Evolutionary conservation across 2,888 invertebrate genomes (phyloP).

Genomic region (Metellina segmentata): DNA sequence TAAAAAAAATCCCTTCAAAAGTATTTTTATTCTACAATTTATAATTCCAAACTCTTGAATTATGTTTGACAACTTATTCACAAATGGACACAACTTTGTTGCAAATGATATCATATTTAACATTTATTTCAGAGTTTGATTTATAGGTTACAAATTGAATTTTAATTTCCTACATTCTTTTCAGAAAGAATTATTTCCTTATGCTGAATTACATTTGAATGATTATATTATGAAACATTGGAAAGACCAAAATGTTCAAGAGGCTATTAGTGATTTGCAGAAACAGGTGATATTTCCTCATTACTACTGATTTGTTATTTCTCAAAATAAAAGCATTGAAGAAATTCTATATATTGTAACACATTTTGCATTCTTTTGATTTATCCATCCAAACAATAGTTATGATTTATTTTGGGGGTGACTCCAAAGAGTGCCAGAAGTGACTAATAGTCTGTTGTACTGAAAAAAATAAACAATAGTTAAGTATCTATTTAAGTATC

Average conservation of each 20-base stretch:
- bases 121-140: neutral
- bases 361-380: too few species aligned
- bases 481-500: too few species aligned
- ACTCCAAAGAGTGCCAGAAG: too few species aligned
- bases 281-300: conserved; percentile 79
- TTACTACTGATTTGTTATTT: too few species aligned
- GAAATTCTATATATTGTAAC: too few species aligned
- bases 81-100: neutral
- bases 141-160: neutral
- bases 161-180: neutral
- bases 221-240: conserved; percentile 87
- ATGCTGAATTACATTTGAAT: conserved; percentile 87
- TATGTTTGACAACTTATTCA: neutral
- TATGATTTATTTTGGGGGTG: too few species aligned
- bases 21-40: neutral
- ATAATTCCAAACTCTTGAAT: neutral
- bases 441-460: too few species aligned
- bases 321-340: too few species aligned
- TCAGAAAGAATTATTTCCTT: conserved; percentile 82
- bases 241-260: conserved; percentile 82
- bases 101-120: neutral
- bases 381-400: too few species aligned
- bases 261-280: conserved; percentile 34
- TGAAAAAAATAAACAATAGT: too few species aligned
- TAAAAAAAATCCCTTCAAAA: neutral